Evolutionary conservation across 2,797 vertebrate species (phyloP).

Genomic region (Sebastes aleutianus): DNA sequence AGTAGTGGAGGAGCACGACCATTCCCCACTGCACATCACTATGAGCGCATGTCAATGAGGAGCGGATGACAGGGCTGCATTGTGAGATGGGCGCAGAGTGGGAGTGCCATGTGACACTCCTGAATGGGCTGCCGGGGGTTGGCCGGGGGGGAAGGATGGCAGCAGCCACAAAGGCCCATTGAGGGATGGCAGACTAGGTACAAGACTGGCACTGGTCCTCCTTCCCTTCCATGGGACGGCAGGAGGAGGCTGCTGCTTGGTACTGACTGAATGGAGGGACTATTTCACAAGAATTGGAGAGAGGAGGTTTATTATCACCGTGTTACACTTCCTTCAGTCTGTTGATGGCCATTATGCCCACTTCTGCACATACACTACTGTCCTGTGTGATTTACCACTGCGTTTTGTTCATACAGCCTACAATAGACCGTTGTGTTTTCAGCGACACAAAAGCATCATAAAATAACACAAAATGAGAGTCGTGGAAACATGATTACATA

Average conservation of each 20-base stretch:
- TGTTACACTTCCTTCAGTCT: slow-evolving; percentile 66
- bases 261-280: slow-evolving; percentile 74
- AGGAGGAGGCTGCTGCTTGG: slow-evolving; percentile 76
- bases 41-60: slow-evolving; percentile 84
- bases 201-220: slow-evolving; percentile 76
- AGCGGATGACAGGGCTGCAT: slow-evolving; percentile 79
- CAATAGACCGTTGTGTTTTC: slow-evolving; percentile 22
- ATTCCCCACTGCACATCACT: slow-evolving; percentile 67
- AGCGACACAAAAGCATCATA: not conserved
- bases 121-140: slow-evolving; percentile 77
- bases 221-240: slow-evolving; percentile 70
- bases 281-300: slow-evolving; percentile 73
- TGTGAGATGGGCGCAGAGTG: slow-evolving; percentile 76
- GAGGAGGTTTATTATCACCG: slow-evolving; percentile 73
- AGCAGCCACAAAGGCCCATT: slow-evolving; percentile 79
- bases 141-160: slow-evolving; percentile 73
- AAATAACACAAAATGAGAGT: slow-evolving; percentile 4
- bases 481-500: not conserved
- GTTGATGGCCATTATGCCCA: slow-evolving; percentile 53
- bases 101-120: slow-evolving; percentile 77
- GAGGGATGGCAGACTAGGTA: slow-evolving; percentile 73
- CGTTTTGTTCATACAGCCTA: slow-evolving; percentile 12
- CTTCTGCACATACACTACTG: slow-evolving; percentile 33
- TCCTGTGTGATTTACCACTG: slow-evolving; percentile 38
- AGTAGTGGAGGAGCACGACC: slow-evolving; percentile 60